Base-by-base conservation (phyloP, 2,797 vertebrate species). In the Siniperca undulata region DNA sequence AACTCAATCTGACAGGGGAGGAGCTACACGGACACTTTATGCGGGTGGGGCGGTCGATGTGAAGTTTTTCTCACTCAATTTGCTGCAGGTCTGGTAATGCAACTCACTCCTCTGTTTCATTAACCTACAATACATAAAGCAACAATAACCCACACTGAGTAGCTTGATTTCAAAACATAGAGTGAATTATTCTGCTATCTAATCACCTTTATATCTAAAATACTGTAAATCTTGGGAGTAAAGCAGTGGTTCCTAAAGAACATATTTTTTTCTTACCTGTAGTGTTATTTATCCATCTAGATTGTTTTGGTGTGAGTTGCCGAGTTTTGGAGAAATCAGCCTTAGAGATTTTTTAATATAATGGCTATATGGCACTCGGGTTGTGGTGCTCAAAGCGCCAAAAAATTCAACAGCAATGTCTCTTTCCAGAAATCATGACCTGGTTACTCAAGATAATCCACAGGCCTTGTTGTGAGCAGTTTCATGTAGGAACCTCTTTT, bases 1-100 rank as follows among this genome's bases (percentile, higher is more conserved):
- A 95, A 95, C 86, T 76, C 78, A 71, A 94, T 22, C 92, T 75
- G 80, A 22, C 42, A 6, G 84, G 90, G 95, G 94, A 61, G 93
- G 94, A 87, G 90, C 89, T 82, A 19, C 55, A 13, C 4, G 5
- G 44, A 77, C 65, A 70, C 69, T 36, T 74, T 2, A 24, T 24
- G 46, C 17, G 40, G 62, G 27, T 46, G 71, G 34, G 12, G 7
- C 30, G 30, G 30, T 5, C 27, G 0, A 36, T 20, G 16, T 7
- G 24, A 13, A 19, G 66, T 61, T 36, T 46, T 44, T 30, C 56
- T 58, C 24, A 34, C 55, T 38, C 30, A 50, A 7, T 64, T 77
- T 30, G 10, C 30, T 62, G 61, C 36, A 40, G 34, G 64, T 30
- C 12, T 53, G 14, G 14, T 38, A 38, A 56, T 69, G 22, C 42